Evolutionary conservation across 2,888 invertebrate species (phyloP).

Genomic region (Leuctra nigra): DNA sequence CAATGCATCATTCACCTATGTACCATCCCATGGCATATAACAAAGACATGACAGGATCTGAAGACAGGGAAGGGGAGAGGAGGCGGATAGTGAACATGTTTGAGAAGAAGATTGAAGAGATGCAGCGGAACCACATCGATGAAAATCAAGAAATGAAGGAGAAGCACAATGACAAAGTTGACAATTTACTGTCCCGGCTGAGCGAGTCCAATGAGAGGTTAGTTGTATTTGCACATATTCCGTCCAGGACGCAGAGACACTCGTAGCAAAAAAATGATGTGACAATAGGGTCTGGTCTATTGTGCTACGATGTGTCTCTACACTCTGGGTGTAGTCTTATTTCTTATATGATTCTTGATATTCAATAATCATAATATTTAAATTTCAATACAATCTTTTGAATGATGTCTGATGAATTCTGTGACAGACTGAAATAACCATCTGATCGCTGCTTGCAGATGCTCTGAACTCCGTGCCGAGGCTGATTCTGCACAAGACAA

Average conservation of each 20-base stretch:
- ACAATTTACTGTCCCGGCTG: constrained; percentile 37
- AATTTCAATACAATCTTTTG: too few species aligned
- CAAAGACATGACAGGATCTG: constrained; percentile 27
- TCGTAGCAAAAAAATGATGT: neutral
- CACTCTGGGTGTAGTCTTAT: too few species aligned
- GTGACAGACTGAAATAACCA: too few species aligned
- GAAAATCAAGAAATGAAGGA: constrained; percentile 72
- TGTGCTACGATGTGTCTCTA: too few species aligned
- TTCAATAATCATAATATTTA: too few species aligned
- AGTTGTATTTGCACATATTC: constrained; percentile 15
- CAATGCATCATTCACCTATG: constrained; percentile 39
- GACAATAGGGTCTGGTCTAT: neutral
- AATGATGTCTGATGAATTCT: too few species aligned
- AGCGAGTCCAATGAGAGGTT: constrained; percentile 39
- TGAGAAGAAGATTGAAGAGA: constrained; percentile 67
- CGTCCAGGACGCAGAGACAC: neutral
- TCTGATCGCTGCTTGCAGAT: constrained; percentile 42
- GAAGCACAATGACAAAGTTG: constrained; percentile 61
- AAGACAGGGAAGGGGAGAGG: constrained; percentile 47
- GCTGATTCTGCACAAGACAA: constrained; percentile 54
- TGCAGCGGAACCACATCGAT: constrained; percentile 51
- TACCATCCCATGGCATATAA: constrained; percentile 24
- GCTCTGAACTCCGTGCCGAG: constrained; percentile 59
- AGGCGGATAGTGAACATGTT: constrained; percentile 62
- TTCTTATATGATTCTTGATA: too few species aligned